Percentiles rank a stretch among this genome's conserved stretches.
Conservation (phyloP, 2,113 vertebrate species). For the Oophaga pumilio region DNA sequence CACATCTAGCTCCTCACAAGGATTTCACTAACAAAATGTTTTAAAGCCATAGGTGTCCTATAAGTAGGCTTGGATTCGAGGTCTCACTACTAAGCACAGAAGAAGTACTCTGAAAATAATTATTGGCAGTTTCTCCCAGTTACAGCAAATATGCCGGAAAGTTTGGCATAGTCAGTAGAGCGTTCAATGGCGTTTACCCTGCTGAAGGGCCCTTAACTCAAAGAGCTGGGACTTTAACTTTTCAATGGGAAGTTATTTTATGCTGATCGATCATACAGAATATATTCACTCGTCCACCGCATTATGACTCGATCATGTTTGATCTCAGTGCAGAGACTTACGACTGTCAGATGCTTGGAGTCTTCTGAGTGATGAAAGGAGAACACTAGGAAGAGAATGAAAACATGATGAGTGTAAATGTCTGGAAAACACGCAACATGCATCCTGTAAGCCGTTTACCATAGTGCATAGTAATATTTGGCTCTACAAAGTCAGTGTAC, state of each 20-base stretch:
- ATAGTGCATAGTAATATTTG: no score
- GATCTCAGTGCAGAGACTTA: constrained; percentile 8
- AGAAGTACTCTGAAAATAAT: not conserved
- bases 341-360: constrained; percentile 21
- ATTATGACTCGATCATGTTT: no score
- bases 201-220: no score
- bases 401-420: not conserved
- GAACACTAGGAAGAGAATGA: not conserved
- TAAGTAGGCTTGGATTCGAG: not conserved
- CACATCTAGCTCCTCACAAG: not conserved
- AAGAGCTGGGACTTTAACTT: no score
- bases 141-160: not conserved
- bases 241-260: no score
- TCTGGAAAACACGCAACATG: not conserved
- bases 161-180: no score
- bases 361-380: not conserved
- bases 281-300: no score
- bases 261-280: no score
- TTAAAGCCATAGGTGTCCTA: not conserved
- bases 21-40: no score
- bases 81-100: not conserved
- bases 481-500: no score
- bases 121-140: not conserved
- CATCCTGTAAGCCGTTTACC: not conserved
- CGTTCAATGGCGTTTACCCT: no score